Evolutionary conservation across 1,140 invertebrate species (phyloP), one percentile per base, ranked within the genome.

Genomic region (Glossosoma conforme): DNA sequence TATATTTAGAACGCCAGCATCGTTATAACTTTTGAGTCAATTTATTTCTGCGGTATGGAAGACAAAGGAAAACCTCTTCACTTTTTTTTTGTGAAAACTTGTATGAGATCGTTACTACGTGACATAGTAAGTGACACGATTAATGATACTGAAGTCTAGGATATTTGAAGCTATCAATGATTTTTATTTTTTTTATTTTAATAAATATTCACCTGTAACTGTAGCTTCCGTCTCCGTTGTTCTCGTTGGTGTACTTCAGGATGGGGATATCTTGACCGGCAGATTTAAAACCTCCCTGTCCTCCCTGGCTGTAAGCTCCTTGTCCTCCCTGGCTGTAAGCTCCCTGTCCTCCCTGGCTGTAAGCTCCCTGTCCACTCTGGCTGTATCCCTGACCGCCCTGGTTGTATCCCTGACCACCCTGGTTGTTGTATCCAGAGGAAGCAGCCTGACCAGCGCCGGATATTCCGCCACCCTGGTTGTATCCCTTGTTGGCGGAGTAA

Each of bases 141-240:
- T 25, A 5, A 20, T 45, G 9, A 11, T 18, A 25, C 28, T 13
- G 21, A 41, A 33, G 10, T 8, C 11, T 5, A 19, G n/a, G 14
- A 43, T 9, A 43, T 42, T 24, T 37, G 21, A 2, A n/a, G n/a
- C n/a, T n/a, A n/a, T n/a, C n/a, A n/a, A n/a, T n/a, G n/a, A n/a
- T n/a, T n/a, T n/a, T n/a, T n/a, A n/a, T n/a, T n/a, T n/a, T n/a
- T n/a, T n/a, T n/a, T n/a, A n/a, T n/a, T n/a, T n/a, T n/a, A n/a
- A 40, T 25, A 37, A 19, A 19, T 37, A 43, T 22, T 60, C 54
- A 65, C 61, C 56, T 61, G 56, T 59, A 65, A 22, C 35, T 47
- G 50, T 65, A 69, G 35, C 51, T 61, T 36, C 67, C 67, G 56
- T 68, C 64, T n/a, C 62, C 65, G 33, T 60, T 61, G 44, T 66